A percentile compares a stretch with the other conserved stretches of the same genome.
Conservation (phyloP, 2,797 vertebrate genomes). For the Manis javanica region DNA sequence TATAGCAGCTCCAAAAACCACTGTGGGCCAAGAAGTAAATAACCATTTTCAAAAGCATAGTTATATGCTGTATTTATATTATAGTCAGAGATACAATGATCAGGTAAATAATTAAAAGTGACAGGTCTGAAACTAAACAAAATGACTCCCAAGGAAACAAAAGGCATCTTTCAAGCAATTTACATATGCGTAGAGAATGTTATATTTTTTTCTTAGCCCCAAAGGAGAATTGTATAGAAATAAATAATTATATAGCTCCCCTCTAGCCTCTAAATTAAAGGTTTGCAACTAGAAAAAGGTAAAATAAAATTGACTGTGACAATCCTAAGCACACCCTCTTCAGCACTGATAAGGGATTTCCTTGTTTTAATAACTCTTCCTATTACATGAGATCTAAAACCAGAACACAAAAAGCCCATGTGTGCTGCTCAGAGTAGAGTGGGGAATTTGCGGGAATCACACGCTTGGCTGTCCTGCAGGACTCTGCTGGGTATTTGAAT, state of each 20-base stretch:
- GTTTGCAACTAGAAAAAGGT: conserved; percentile 8
- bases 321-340: conserved; percentile 43
- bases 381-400: conserved; percentile 38
- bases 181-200: neutral
- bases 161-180: conserved; percentile 4
- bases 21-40: conserved; percentile 55
- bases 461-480: neutral
- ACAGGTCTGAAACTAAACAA: conserved; percentile 59
- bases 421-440: neutral
- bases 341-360: conserved; percentile 9
- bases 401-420: conserved; percentile 34
- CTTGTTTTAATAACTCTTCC: conserved; percentile 1
- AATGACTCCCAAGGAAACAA: conserved; percentile 54
- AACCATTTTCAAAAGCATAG: conserved; percentile 62
- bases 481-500: conserved; percentile 26
- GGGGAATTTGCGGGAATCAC: neutral
- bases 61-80: conserved; percentile 50
- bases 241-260: conserved; percentile 7
- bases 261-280: conserved; percentile 46
- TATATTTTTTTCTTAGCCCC: neutral
- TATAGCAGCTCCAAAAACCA: conserved; percentile 55
- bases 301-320: conserved; percentile 47
- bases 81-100: conserved; percentile 41
- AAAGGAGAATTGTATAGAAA: conserved; percentile 41
- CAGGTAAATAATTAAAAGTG: conserved; percentile 68